phyloP scores from a whole-genome alignment of 2,113 vertebrate species.

The Xenopus laevis region DNA sequence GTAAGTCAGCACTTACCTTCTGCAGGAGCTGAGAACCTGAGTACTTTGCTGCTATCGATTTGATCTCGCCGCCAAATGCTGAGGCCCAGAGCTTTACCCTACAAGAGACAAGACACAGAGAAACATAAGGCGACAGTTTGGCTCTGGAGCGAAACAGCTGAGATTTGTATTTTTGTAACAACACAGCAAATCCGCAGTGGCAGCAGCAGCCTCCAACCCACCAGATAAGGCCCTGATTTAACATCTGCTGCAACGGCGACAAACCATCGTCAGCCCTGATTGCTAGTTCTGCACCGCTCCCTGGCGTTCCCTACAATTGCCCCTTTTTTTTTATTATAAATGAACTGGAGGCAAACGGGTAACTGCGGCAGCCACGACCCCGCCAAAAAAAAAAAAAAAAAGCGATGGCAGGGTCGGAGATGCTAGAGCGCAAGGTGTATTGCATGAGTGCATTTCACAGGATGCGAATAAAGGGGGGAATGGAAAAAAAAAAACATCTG shows the following conservation, averaged over 20 bases:
- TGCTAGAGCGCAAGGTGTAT: too few species aligned
- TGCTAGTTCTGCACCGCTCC: too few species aligned
- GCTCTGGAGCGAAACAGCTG: constrained; percentile 28
- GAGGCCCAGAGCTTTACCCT: constrained; percentile 99
- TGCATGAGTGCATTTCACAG: constrained; percentile 18
- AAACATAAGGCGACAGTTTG: constrained; percentile 55
- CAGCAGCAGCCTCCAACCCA: too few species aligned
- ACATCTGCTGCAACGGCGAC: too few species aligned
- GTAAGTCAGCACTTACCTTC: constrained; percentile 77
- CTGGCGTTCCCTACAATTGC: too few species aligned
- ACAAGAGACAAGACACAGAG: constrained; percentile 42
- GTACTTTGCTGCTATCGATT: constrained; percentile 97
- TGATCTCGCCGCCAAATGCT: constrained; percentile 96
- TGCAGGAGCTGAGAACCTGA: constrained; percentile 97
- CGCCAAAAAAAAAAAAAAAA: too few species aligned
- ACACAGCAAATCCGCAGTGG: constrained; percentile 36
- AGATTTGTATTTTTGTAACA: constrained; percentile 34
- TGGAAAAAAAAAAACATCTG: constrained; percentile 19
- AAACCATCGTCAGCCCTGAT: too few species aligned
- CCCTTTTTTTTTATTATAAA: too few species aligned
- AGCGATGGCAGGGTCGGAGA: too few species aligned
- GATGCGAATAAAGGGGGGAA: constrained; percentile 12
- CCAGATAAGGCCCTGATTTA: too few species aligned
- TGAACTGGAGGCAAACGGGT: too few species aligned
- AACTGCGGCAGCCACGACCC: too few species aligned